phyloP scores from a whole-genome alignment of 2,888 invertebrate genomes.

The Lycophotia porphyrea region DNA sequence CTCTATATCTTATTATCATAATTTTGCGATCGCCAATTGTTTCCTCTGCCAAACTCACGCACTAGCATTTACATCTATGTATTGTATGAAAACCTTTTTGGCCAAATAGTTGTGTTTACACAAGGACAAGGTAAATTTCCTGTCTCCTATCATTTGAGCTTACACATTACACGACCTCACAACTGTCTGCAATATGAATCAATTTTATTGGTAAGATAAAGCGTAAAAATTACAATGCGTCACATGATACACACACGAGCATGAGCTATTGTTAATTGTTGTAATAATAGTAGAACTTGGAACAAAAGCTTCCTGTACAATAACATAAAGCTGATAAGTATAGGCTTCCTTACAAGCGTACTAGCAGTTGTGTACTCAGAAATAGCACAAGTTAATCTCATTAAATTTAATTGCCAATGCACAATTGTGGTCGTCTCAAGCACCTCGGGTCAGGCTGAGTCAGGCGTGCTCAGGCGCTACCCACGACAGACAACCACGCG shows the following conservation, averaged over 20 bases:
- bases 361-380: slow-evolving; percentile 80
- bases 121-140: slow-evolving; percentile 8
- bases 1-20: slow-evolving; percentile 42
- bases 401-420: slow-evolving; percentile 86
- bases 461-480: slow-evolving; percentile 68
- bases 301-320: slow-evolving; percentile 72
- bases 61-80: not conserved
- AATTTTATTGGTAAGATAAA: slow-evolving; percentile 54
- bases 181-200: slow-evolving; percentile 54
- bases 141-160: slow-evolving; percentile 24
- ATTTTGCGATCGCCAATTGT: slow-evolving; percentile 28
- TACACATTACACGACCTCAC: slow-evolving; percentile 42
- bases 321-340: slow-evolving; percentile 76
- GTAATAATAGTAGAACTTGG: slow-evolving; percentile 51
- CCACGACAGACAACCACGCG: slow-evolving; percentile 61
- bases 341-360: slow-evolving; percentile 70
- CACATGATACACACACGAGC: slow-evolving; percentile 34
- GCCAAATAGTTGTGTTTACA: not conserved
- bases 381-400: slow-evolving; percentile 87
- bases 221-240: slow-evolving; percentile 51
- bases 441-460: slow-evolving; percentile 82
- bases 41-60: slow-evolving; percentile 22
- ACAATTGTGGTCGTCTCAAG: slow-evolving; percentile 84
- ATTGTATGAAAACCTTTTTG: slow-evolving; percentile 7
- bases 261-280: slow-evolving; percentile 45